Base-by-base conservation (phyloP, 2,888 invertebrate species). In the Athetis lepigone region DNA sequence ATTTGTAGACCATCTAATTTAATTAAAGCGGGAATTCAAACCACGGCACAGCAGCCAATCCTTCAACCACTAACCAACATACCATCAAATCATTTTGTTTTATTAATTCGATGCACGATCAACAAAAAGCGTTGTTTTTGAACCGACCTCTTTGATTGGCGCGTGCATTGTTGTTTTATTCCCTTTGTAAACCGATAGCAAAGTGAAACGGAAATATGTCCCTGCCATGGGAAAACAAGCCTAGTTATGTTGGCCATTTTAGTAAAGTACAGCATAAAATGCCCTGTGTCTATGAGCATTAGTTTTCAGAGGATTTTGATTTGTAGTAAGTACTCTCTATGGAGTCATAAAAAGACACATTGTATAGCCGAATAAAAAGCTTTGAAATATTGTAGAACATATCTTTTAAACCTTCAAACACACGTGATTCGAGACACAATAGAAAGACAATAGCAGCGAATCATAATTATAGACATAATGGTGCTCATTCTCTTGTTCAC, bases 141-240 rank as follows among this genome's bases (percentile, higher is more conserved):
- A 65, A 29, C 36, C 36, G 69, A n/a, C 65, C 61, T 49, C 58
- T 36, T 11, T 23, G 40, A 43, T 36, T 19, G 36, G 6, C 9
- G 33, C 42, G 33, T 46, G 21, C 21, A 29, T 59, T 47, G 42
- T 69, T 47, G 5, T 4, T 43, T 23, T n/a, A 58, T 56, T 39
- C 37, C 13, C 60, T 65, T 69, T 65, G 65, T 60, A 27, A 43
- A 37, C 23, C 19, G 23, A 42, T 69, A 18, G 36, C 27, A 29
- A 29, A 43, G 6, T 27, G 33, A 36, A 43, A 43, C 45, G 11
- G 21, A 52, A 36, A 42, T 51, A 49, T 6, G 7, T 25, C 16
- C 25, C 13, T 36, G 33, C 19, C 4, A 8, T 18, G 2, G 29
- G n/a, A 51, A 62, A 43, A 42, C 4, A 29, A 43, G n/a, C 3